phyloP scores from a whole-genome alignment of 2,888 invertebrate genomes.

The Callyntrura sp. region DNA sequence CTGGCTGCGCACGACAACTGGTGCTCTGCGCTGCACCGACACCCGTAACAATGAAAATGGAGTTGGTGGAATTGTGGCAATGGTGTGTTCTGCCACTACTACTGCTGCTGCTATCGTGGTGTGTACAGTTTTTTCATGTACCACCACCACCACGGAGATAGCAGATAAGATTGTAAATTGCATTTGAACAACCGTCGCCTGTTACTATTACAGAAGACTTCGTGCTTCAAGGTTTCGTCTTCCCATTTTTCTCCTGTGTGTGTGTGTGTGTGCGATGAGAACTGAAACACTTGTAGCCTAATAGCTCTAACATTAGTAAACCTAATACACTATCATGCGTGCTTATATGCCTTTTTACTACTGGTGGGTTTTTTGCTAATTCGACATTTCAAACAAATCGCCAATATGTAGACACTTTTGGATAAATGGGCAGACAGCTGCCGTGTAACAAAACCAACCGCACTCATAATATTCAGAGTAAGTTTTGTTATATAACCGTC shows the following conservation, averaged over 20 bases:
- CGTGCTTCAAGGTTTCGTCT: slow-evolving; percentile 14
- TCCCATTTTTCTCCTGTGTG: slow-evolving; percentile 21
- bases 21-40: neutral
- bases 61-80: slow-evolving; percentile 34
- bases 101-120: too few species aligned
- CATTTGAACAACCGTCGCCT: neutral
- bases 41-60: slow-evolving; percentile 16
- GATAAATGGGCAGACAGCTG: slow-evolving; percentile 71
- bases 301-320: neutral
- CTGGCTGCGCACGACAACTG: slow-evolving; percentile 40
- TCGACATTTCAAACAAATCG: slow-evolving; percentile 70
- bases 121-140: slow-evolving; percentile 26
- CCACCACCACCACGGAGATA: slow-evolving; percentile 15
- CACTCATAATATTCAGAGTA: neutral
- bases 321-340: neutral
- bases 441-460: slow-evolving; percentile 20
- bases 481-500: slow-evolving; percentile 35
- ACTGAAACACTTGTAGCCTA: neutral
- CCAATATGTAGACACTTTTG: slow-evolving; percentile 59
- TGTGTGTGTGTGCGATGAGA: neutral
- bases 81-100: neutral
- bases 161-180: slow-evolving; percentile 48
- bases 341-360: neutral
- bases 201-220: neutral
- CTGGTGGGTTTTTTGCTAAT: neutral